Evolutionary conservation across 2,113 vertebrate genomes (phyloP).

Genomic region (Sinosuthora webbiana): DNA sequence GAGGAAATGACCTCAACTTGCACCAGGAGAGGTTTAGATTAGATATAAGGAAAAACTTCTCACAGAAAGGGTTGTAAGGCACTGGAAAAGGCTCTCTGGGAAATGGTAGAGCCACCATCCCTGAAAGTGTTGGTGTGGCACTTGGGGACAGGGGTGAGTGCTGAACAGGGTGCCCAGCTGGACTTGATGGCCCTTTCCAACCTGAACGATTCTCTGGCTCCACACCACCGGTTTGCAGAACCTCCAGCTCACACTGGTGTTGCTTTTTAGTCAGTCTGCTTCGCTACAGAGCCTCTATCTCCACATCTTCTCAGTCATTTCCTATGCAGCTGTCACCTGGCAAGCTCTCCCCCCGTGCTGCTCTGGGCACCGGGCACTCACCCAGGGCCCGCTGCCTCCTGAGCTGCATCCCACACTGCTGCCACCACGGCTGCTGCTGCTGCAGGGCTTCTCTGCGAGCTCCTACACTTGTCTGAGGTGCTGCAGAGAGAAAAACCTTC

Average conservation of each 20-base stretch:
- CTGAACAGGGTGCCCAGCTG: background rate
- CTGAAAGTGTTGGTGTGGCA: background rate
- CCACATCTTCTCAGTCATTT: background rate
- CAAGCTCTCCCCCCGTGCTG: background rate
- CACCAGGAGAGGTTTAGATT: background rate
- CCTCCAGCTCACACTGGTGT: background rate
- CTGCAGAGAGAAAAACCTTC: background rate
- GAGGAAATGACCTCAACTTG: background rate
- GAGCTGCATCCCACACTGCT: background rate
- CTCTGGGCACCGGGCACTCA: background rate
- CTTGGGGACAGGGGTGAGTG: background rate
- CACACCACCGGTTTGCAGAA: background rate
- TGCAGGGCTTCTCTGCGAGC: background rate
- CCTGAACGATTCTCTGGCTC: background rate
- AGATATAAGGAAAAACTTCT: background rate
- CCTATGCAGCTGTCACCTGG: background rate
- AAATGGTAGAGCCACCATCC: background rate
- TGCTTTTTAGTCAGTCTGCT: background rate
- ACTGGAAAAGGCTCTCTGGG: background rate
- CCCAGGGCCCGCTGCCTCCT: background rate
- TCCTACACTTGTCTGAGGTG: background rate
- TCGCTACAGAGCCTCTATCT: background rate
- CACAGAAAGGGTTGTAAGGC: background rate
- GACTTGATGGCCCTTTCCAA: too few species aligned
- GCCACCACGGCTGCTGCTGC: background rate